Percentiles rank a stretch among this genome's conserved stretches.
phyloP scores from a whole-genome alignment of 2,888 invertebrate species.

The Zhengitettix transpicula region DNA sequence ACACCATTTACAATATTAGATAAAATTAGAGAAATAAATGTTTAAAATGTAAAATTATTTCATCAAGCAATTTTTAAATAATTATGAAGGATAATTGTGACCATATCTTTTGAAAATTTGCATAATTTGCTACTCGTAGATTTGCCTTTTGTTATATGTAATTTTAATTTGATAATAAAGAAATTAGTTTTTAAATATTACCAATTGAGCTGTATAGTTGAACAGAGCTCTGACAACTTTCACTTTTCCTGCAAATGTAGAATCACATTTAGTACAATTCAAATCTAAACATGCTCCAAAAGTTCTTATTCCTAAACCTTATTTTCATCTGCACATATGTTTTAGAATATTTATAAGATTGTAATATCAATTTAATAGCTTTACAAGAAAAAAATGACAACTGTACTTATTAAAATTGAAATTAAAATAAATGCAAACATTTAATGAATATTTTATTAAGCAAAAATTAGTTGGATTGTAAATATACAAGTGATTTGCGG shows the following conservation, averaged over 20 bases:
- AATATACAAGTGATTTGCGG: no score
- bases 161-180: no score
- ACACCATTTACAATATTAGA: background rate
- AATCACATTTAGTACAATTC: background rate
- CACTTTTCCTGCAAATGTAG: conserved; percentile 27
- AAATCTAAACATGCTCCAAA: background rate
- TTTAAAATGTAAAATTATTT: background rate
- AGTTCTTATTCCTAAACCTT: background rate
- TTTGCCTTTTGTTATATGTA: no score
- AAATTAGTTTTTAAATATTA: conserved; percentile 20
- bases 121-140: no score
- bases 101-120: no score
- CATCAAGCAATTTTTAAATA: background rate
- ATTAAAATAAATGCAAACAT: no score
- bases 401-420: no score
- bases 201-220: conserved; percentile 37
- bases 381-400: background rate
- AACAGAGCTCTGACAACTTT: conserved; percentile 38
- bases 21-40: background rate
- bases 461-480: no score
- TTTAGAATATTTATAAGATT: background rate
- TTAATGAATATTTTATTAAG: no score
- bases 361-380: background rate
- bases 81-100: no score
- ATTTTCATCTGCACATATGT: background rate